Percentiles rank a stretch among this genome's conserved stretches.
These are phyloP conservation scores for Eleginops maclovinus DNA, from an alignment of 2,113 vertebrate species.

Conservation along the genomic window DNA sequence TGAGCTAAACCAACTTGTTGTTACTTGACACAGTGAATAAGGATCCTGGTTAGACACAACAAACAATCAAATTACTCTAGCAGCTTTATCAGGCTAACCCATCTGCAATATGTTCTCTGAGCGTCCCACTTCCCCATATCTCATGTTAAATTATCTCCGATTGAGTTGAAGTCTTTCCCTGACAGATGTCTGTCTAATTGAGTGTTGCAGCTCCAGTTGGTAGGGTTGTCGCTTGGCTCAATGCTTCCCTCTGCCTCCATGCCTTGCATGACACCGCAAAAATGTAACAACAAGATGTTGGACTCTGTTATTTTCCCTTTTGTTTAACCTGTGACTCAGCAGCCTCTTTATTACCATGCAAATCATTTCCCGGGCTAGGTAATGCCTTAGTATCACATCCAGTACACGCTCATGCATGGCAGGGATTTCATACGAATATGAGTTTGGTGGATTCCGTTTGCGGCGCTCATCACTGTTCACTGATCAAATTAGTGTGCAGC, in stretches of 20 bases:
- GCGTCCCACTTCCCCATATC: slow-evolving; percentile 53
- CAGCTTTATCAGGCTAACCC: slow-evolving; percentile 53
- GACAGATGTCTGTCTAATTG: slow-evolving; percentile 75
- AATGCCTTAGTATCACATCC: slow-evolving; percentile 1
- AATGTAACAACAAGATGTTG: neutral
- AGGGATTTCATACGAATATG: neutral
- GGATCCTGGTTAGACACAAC: slow-evolving; percentile 46
- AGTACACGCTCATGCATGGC: neutral
- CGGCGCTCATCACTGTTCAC: slow-evolving; percentile 17
- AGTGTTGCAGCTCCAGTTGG: slow-evolving; percentile 58
- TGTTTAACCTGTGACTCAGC: slow-evolving; percentile 2
- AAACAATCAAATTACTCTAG: slow-evolving; percentile 61
- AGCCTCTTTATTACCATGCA: neutral
- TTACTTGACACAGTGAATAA: slow-evolving; percentile 55
- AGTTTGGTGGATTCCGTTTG: slow-evolving; percentile 2
- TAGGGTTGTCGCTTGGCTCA: slow-evolving; percentile 31
- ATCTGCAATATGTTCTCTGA: slow-evolving; percentile 41
- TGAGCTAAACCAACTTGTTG: slow-evolving; percentile 32
- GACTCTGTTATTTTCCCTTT: neutral
- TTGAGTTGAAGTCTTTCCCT: slow-evolving; percentile 57
- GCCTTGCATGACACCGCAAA: slow-evolving; percentile 31
- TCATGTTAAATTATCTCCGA: slow-evolving; percentile 60
- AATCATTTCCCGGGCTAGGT: neutral
- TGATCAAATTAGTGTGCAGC: slow-evolving; percentile 38
- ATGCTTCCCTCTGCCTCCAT: slow-evolving; percentile 2